phyloP scores from a whole-genome alignment of 1,140 invertebrate species.

The Zaprionus gabonicus region DNA sequence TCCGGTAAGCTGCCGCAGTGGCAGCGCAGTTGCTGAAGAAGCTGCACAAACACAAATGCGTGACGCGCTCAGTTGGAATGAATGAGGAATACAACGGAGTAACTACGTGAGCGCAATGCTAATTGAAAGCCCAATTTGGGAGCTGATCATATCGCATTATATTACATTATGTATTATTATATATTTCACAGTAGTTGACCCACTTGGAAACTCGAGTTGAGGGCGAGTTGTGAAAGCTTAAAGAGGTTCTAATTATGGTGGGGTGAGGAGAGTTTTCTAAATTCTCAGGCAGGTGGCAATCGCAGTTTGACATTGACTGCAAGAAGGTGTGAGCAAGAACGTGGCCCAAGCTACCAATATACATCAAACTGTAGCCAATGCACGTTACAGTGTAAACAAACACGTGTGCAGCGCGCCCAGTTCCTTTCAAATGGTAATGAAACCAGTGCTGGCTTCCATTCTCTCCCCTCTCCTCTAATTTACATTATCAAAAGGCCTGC shows the following conservation, averaged over 20 bases:
- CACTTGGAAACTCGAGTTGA: conserved; percentile 13
- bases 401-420: not conserved
- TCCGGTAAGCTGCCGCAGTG: conserved; percentile 25
- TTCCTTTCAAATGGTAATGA: conserved; percentile 20
- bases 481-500: conserved; percentile 13
- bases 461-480: not conserved
- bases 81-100: conserved; percentile 3
- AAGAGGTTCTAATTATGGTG: conserved; percentile 62
- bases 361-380: not conserved
- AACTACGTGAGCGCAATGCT: conserved; percentile 31
- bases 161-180: conserved; percentile 19
- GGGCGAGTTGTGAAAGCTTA: conserved; percentile 36
- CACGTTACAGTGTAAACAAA: not conserved
- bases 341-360: not conserved
- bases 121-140: conserved; percentile 43
- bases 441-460: not conserved
- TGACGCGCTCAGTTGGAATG: conserved; percentile 30
- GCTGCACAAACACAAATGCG: conserved; percentile 34
- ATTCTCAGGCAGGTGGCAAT: conserved; percentile 3
- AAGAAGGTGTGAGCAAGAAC: not conserved
- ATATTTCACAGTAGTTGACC: conserved; percentile 25
- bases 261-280: not conserved
- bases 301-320: conserved; percentile 19
- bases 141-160: conserved; percentile 32
- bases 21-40: conserved; percentile 22